Percentiles rank a stretch among this genome's conserved stretches.
These are phyloP conservation scores for Busseola fusca DNA, from an alignment of 2,888 invertebrate species.

Conservation along the genomic window DNA sequence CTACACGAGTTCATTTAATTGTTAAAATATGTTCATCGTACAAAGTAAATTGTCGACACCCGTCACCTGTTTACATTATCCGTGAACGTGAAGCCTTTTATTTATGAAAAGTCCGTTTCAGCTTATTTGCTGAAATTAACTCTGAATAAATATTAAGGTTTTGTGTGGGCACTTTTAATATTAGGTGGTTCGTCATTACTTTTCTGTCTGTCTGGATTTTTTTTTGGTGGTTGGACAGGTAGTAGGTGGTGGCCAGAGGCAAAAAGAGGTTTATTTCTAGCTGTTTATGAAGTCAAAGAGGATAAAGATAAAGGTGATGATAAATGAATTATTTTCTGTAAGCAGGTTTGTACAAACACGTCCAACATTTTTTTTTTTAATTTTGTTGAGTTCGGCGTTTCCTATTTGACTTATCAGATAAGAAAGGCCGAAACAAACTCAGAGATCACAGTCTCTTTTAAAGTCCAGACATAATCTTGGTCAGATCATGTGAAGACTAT, in stretches of 20 bases:
- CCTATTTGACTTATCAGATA: too few relatives aligned
- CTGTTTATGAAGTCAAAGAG: not conserved
- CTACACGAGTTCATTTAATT: conserved; percentile 40
- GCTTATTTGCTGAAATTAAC: conserved; percentile 50
- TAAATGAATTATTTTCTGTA: too few relatives aligned
- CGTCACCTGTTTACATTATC: conserved; percentile 39
- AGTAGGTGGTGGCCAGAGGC: not conserved
- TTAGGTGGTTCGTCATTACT: conserved; percentile 4
- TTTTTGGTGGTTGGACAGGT: not conserved
- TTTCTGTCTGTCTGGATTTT: not conserved
- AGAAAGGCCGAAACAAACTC: too few relatives aligned
- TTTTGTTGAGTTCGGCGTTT: too few relatives aligned
- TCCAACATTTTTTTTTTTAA: too few relatives aligned
- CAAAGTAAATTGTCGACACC: conserved; percentile 51
- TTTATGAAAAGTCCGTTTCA: conserved; percentile 48
- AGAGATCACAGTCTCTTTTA: too few relatives aligned
- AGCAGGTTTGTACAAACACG: too few relatives aligned
- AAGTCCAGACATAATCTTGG: too few relatives aligned
- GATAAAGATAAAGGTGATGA: not conserved
- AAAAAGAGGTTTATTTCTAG: not conserved
- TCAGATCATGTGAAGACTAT: too few relatives aligned
- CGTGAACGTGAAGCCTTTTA: conserved; percentile 37
- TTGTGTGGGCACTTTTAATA: conserved; percentile 3
- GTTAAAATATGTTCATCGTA: conserved; percentile 47
- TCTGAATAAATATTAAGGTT: conserved; percentile 43